phyloP scores from a whole-genome alignment of 2,113 vertebrate species.

The Cryptoleucopteryx plumbea region DNA sequence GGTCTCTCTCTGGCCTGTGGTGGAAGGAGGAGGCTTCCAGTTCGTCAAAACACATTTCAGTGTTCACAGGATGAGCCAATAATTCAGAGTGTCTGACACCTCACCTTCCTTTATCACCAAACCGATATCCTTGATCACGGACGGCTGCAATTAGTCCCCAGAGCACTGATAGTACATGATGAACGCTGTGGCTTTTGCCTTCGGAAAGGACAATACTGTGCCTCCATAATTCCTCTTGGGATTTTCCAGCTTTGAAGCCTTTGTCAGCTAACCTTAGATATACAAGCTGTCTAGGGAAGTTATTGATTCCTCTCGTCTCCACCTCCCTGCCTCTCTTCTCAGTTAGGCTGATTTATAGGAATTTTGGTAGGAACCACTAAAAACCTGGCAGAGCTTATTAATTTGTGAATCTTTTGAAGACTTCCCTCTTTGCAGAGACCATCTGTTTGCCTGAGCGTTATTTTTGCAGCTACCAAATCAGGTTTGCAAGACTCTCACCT shows the following conservation, averaged over 20 bases:
- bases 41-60: not conserved
- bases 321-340: not conserved
- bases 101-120: not conserved
- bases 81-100: conserved; percentile 1
- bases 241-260: not conserved
- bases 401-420: not conserved
- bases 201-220: not conserved
- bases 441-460: not conserved
- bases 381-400: conserved; percentile 5
- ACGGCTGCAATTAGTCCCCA: not conserved
- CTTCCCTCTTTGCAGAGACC: not conserved
- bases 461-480: conserved; percentile 30
- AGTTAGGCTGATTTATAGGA: conserved; percentile 20
- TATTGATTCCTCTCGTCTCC: not conserved
- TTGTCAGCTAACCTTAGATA: conserved; percentile 32
- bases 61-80: not conserved
- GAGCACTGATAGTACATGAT: not conserved
- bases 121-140: not conserved
- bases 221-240: not conserved
- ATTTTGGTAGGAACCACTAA: conserved; percentile 1
- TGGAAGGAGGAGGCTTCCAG: not conserved
- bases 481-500: conserved; percentile 47
- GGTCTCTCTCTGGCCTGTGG: not conserved
- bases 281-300: not conserved
- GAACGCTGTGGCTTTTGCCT: not conserved